These are phyloP conservation scores for Ptilonorhynchus violaceus DNA, from an alignment of 2,113 vertebrate genomes.

Conservation along the genomic window DNA sequence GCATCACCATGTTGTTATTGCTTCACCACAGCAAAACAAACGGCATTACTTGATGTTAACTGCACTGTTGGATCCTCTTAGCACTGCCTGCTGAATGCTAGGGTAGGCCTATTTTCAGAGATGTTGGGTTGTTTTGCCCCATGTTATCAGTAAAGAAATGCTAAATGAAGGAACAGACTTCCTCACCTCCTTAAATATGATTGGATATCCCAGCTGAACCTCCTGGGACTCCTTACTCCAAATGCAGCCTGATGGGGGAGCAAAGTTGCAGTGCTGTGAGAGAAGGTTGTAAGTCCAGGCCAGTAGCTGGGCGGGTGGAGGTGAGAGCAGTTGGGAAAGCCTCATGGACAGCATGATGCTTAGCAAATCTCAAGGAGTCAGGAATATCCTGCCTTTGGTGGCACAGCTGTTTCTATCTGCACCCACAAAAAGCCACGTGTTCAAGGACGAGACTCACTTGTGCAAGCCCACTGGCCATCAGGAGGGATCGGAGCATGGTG, in stretches of 20 bases:
- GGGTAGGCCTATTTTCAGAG: not conserved
- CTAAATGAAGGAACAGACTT: not conserved
- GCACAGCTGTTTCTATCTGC: not conserved
- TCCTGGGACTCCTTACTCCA: not conserved
- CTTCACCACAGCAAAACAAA: slow-evolving; percentile 8
- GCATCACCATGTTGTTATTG: slow-evolving; percentile 2
- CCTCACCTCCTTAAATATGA: not conserved
- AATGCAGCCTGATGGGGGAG: not conserved
- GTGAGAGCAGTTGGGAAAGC: not conserved
- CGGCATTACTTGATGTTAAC: not conserved
- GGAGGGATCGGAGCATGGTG: rapidly evolving
- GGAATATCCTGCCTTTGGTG: not conserved
- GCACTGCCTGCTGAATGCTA: not conserved
- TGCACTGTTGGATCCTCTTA: not conserved
- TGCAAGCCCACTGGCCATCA: rapidly evolving
- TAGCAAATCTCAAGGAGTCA: not conserved
- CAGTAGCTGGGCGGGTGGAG: not conserved
- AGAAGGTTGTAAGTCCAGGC: not conserved
- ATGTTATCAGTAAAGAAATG: not conserved
- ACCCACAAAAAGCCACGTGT: rapidly evolving
- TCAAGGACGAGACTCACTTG: not conserved
- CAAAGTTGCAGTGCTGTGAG: rapidly evolving
- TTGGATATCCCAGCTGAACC: not conserved
- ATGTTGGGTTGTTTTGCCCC: not conserved
- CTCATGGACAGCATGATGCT: not conserved